Evolutionary conservation across 2,888 invertebrate genomes (phyloP).

Genomic region (Ophonus ardosiacus): DNA sequence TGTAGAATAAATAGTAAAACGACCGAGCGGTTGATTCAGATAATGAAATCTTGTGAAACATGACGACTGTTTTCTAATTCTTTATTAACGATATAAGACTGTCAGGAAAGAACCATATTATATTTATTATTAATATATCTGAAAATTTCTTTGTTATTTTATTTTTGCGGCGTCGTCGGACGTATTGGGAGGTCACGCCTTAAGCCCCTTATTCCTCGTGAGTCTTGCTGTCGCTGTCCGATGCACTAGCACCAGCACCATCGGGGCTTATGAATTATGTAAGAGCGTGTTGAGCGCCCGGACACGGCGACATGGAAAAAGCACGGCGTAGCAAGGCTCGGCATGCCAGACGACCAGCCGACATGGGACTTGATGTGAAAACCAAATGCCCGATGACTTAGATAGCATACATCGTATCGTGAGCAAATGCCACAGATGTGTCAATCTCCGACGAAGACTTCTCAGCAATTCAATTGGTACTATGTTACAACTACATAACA

Average conservation of each 20-base stretch:
- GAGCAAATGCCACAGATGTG: slow-evolving; percentile 12
- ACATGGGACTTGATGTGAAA: slow-evolving; percentile 23
- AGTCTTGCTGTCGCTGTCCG: background rate
- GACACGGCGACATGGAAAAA: slow-evolving; percentile 54
- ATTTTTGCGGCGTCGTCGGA: background rate
- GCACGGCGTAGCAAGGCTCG: background rate
- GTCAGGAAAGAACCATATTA: too few relatives aligned
- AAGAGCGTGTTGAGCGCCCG: slow-evolving; percentile 34
- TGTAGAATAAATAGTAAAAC: too few relatives aligned
- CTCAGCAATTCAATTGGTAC: background rate
- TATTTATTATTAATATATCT: too few relatives aligned
- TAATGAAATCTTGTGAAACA: too few relatives aligned
- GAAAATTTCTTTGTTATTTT: too few relatives aligned
- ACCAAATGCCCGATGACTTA: slow-evolving; percentile 35
- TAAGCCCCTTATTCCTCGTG: background rate
- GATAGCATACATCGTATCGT: slow-evolving; percentile 34
- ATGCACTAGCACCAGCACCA: background rate
- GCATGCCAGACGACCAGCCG: slow-evolving; percentile 32
- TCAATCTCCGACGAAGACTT: slow-evolving; percentile 24
- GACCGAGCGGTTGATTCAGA: too few relatives aligned
- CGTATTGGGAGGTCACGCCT: background rate
- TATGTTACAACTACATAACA: background rate
- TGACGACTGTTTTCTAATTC: too few relatives aligned
- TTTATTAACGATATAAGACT: too few relatives aligned
- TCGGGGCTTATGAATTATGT: slow-evolving; percentile 59